Percentiles rank a stretch among this genome's conserved stretches.
Evolutionary conservation across 1,140 invertebrate species (phyloP).

Genomic region (Cryptotermes secundus): DNA sequence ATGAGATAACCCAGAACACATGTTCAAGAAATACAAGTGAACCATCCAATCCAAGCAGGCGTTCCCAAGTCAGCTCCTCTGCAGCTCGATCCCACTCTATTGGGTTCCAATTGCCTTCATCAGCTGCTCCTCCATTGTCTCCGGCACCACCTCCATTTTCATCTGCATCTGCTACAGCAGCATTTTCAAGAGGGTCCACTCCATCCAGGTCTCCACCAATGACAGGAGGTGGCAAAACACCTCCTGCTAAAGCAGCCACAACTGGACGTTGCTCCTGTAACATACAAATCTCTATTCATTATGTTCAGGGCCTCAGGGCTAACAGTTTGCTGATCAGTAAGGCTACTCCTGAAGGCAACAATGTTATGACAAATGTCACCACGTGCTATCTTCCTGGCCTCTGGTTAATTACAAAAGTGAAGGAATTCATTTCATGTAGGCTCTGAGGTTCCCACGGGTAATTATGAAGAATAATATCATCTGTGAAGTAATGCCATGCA

Average conservation of each 20-base stretch:
- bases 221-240: not conserved
- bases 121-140: slow-evolving; percentile 58
- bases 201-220: slow-evolving; percentile 35
- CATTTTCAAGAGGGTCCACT: slow-evolving; percentile 30
- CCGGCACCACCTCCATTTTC: slow-evolving; percentile 48
- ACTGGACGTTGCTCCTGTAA: not conserved
- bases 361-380: no score
- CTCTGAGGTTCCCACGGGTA: no score
- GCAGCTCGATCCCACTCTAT: slow-evolving; percentile 97
- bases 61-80: slow-evolving; percentile 97
- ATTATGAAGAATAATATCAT: no score
- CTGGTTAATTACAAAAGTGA: no score
- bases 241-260: not conserved
- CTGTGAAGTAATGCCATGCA: no score
- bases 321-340: no score
- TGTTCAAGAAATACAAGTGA: slow-evolving; percentile 97
- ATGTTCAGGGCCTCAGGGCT: no score
- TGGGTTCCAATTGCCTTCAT: slow-evolving; percentile 96
- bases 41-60: slow-evolving; percentile 93
- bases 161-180: slow-evolving; percentile 44
- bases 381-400: no score
- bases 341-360: no score
- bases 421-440: no score
- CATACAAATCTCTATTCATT: not conserved
- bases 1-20: slow-evolving; percentile 97